Evolutionary conservation across 2,888 invertebrate species (phyloP).

Genomic region (Drosophila multiciliata): DNA sequence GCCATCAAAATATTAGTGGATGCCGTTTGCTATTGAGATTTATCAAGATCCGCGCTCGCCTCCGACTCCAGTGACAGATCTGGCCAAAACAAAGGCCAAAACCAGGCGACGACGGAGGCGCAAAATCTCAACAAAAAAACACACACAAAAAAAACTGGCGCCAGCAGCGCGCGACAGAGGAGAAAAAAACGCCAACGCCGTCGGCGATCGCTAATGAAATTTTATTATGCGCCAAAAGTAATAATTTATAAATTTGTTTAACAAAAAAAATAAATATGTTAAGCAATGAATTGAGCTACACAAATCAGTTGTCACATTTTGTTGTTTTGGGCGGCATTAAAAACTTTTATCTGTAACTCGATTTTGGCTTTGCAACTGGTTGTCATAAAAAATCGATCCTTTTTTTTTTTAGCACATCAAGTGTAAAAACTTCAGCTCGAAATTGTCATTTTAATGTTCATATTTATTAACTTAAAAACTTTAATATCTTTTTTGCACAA

Average conservation of each 20-base stretch:
- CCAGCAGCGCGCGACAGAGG: slow-evolving; percentile 56
- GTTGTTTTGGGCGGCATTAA: background rate
- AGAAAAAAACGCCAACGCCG: slow-evolving; percentile 57
- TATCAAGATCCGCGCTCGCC: slow-evolving; percentile 43
- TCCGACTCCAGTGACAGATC: slow-evolving; percentile 46
- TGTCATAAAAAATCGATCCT: background rate
- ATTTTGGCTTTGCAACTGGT: background rate
- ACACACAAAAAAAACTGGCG: slow-evolving; percentile 53
- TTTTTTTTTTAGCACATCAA: background rate
- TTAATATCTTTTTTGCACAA: slow-evolving; percentile 5
- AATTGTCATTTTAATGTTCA: background rate
- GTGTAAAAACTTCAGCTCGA: background rate
- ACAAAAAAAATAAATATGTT: slow-evolving; percentile 73
- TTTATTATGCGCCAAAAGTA: slow-evolving; percentile 75
- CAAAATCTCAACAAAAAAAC: slow-evolving; percentile 22
- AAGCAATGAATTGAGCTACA: slow-evolving; percentile 68
- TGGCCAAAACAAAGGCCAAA: slow-evolving; percentile 66
- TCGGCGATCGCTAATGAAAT: slow-evolving; percentile 71
- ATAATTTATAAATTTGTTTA: slow-evolving; percentile 77
- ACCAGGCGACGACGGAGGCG: slow-evolving; percentile 45
- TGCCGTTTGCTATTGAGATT: slow-evolving; percentile 62
- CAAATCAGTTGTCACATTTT: slow-evolving; percentile 62
- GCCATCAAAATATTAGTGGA: slow-evolving; percentile 41
- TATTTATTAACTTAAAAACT: slow-evolving; percentile 6
- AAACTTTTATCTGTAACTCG: background rate